Evolutionary conservation across 2,888 invertebrate species (phyloP), one percentile per base, ranked within the genome.

Genomic region (Drosophila algonquin): DNA sequence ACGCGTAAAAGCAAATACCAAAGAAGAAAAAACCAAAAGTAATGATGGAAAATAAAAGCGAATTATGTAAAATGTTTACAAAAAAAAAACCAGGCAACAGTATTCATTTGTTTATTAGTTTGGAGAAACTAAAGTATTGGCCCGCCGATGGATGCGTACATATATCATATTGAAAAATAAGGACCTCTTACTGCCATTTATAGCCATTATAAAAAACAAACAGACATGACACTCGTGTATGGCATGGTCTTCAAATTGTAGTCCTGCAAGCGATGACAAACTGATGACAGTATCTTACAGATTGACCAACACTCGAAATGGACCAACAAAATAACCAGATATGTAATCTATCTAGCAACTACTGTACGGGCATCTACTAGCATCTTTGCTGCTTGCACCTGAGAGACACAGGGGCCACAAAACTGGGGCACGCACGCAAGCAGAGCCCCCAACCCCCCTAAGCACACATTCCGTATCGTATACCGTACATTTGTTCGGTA

Each of bases 1-100:
- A 8, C 21, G 21, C 21, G 3, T 58, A 68, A 47, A 76, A 35
- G 51, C 51, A 10, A 54, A 67, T 48, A 52, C 18, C 55, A 65
- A 64, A 45, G 47, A 40, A 52, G 45, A 54, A 21, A 55, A 64
- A 51, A 56, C 18, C 14, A 54, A 59, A 76, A 59, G 70, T 56
- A 76, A 65, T 24, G 14, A 77, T 63, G 53, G 48, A 64, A 84
- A 81, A 73, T 58, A 75, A 85, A 87, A 71, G 63, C 69, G 76
- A 80, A 87, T 71, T 79, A 85, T 81, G 88, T 82, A 69, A 79
- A 87, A 85, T 70, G 87, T 87, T 81, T 81, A 87, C 82, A 87
- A 47, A 67, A 45, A 12, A 18, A 48, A 67, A 45, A 12, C 5
- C 21, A 16, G 0, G 8, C 2, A 14, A 0, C 12, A 12, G 0